phyloP scores from a whole-genome alignment of 2,888 invertebrate genomes.

The Chalcosyrphus nemorum region DNA sequence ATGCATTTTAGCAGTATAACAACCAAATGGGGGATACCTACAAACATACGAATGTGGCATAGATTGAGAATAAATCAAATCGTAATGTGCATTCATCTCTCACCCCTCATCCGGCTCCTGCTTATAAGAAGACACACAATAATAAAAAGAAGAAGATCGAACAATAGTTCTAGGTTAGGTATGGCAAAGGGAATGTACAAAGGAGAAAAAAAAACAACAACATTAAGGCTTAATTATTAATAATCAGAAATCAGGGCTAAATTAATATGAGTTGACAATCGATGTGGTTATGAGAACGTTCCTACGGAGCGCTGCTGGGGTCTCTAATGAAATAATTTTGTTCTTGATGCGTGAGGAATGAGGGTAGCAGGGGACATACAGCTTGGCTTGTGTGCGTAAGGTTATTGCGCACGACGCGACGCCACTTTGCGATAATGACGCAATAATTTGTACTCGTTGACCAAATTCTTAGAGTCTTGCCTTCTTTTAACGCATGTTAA shows the following conservation, averaged over 20 bases:
- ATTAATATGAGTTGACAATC: constrained; percentile 53
- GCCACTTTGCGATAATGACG: constrained; percentile 53
- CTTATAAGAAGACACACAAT: neutral
- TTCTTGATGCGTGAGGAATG: constrained; percentile 28
- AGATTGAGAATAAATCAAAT: constrained; percentile 29
- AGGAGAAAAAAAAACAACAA: too few species aligned
- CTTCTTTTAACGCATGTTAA: neutral
- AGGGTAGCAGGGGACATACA: neutral
- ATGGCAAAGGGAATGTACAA: neutral
- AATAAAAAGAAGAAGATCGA: constrained; percentile 1
- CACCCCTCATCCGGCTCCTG: neutral
- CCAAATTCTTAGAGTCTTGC: constrained; percentile 55
- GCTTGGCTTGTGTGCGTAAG: constrained; percentile 24
- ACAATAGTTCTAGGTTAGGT: neutral
- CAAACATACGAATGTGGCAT: neutral
- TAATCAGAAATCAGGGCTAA: constrained; percentile 69
- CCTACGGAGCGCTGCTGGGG: neutral
- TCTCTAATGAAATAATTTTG: constrained; percentile 35
- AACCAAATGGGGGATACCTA: constrained; percentile 16
- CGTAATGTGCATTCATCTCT: constrained; percentile 14
- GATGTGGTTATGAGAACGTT: neutral
- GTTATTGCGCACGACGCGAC: constrained; percentile 55
- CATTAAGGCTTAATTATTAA: constrained; percentile 63
- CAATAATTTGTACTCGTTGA: constrained; percentile 62
- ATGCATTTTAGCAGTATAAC: constrained; percentile 51